Evolutionary conservation across 2,888 invertebrate genomes (phyloP), one percentile per base, ranked within the genome.

Genomic region (Cybosia mesomella): DNA sequence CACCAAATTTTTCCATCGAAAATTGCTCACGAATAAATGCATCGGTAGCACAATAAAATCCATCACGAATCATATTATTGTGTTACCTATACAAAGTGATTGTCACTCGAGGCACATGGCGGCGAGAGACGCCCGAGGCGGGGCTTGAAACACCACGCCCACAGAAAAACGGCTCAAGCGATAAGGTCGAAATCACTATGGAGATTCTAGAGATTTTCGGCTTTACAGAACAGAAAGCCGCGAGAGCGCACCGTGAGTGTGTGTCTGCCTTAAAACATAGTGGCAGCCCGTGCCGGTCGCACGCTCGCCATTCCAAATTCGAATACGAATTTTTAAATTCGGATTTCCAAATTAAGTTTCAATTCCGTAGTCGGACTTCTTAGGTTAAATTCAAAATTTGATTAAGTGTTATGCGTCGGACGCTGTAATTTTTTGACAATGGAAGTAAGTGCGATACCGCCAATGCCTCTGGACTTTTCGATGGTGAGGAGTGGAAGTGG

Each of bases 381-480:
- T 59, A 60, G 65, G 77, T 76, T 64, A 64, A 72, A 76, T 71
- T 79, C 73, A 74, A 22, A 39, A 69, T 11, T 72, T 62, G 66
- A 58, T 84, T 83, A 75, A 71, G 81, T 80, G 85, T 85, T 85
- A 87, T 86, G 87, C 77, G 77, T 79, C 79, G 82, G 83, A 83
- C 79, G 74, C 72, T 70, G 68, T 83, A 80, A 72, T 83, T 77
- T 76, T 84, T 85, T 85, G 76, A 95, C 92, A 84, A 95, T 96
- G 95, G 96, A 96, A 93, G 91, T 96, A 81, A 96, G 96, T 95
- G 94, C 96, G 63, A 95, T 96, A 92, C 91, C 95, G 70, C 94
- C 95, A 70, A 96, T 96, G 96, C 96, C 96, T 69, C 89, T 96
- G 91, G 96, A 96, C 95, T 96, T 96, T 91, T 96, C 96, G 71